These are phyloP conservation scores for Trachops cirrhosus DNA, from an alignment of 2,797 vertebrate species.

Conservation along the genomic window DNA sequence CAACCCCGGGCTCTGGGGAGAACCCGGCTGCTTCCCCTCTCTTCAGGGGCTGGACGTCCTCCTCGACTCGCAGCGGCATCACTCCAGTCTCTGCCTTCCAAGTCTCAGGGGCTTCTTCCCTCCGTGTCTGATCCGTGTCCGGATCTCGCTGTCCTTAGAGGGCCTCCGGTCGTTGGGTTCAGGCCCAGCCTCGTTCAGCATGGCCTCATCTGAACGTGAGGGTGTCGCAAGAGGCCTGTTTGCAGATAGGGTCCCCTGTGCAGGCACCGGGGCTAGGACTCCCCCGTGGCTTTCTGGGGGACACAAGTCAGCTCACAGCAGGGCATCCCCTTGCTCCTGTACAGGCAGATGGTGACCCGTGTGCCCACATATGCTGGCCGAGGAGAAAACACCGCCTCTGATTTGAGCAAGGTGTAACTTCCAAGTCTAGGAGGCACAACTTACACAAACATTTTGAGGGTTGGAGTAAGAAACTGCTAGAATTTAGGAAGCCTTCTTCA, in stretches of 20 bases:
- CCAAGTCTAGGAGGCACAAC: background rate
- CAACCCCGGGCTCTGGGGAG: background rate
- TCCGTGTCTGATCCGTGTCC: background rate
- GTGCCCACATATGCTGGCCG: fast-evolving
- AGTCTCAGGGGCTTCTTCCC: background rate
- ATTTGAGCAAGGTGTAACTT: background rate
- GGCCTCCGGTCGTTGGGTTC: background rate
- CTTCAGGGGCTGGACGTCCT: background rate
- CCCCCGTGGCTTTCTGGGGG: background rate
- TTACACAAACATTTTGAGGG: background rate
- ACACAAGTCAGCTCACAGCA: background rate
- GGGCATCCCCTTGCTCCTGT: background rate
- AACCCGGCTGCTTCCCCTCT: background rate
- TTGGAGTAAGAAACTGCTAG: background rate
- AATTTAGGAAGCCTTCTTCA: background rate
- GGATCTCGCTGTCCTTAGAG: background rate
- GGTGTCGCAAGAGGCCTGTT: background rate
- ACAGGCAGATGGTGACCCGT: too few relatives aligned
- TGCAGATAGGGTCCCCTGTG: background rate
- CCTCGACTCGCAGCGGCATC: fast-evolving
- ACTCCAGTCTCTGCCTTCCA: background rate
- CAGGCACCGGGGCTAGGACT: fast-evolving
- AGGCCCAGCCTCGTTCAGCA: background rate
- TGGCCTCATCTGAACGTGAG: background rate
- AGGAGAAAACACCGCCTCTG: background rate